Evolutionary conservation across 1,140 invertebrate species (phyloP).

Genomic region (Zaprionus davidi): DNA sequence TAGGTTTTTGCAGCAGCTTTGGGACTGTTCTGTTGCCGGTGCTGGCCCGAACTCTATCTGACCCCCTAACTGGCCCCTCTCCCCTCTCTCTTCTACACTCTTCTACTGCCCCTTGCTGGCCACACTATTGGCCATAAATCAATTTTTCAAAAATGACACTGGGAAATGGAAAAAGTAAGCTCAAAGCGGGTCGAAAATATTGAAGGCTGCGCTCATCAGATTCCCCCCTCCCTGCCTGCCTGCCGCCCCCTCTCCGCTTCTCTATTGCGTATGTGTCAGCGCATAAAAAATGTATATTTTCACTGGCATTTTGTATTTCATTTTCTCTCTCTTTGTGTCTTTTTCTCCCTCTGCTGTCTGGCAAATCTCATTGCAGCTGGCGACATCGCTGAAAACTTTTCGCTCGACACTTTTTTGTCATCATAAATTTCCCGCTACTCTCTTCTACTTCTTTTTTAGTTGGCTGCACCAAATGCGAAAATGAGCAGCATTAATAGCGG

Average conservation of each 20-base stretch:
- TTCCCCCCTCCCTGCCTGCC: background rate
- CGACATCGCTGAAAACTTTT: constrained; percentile 61
- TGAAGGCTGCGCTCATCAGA: constrained; percentile 57
- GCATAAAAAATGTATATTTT: constrained; percentile 68
- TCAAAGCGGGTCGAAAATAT: constrained; percentile 73
- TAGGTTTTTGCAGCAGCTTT: constrained; percentile 67
- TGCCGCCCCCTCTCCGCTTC: background rate
- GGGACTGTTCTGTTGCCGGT: constrained; percentile 1
- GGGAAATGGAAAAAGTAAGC: constrained; percentile 82
- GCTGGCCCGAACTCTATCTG: background rate
- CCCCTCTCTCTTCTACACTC: too few relatives aligned
- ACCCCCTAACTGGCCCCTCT: background rate
- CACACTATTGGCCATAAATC: constrained; percentile 79
- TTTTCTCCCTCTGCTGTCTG: constrained; percentile 22
- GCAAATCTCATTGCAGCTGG: constrained; percentile 75
- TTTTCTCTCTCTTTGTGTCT: constrained; percentile 21
- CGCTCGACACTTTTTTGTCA: constrained; percentile 61
- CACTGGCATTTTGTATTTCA: constrained; percentile 54
- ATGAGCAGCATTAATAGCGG: constrained; percentile 73
- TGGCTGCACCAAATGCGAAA: constrained; percentile 54
- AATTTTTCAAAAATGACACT: constrained; percentile 83
- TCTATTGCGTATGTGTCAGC: constrained; percentile 29
- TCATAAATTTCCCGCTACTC: constrained; percentile 78
- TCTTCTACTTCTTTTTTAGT: constrained; percentile 39
- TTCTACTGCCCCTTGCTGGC: background rate